phyloP scores from a whole-genome alignment of 2,888 invertebrate species.

The Labia minor region DNA sequence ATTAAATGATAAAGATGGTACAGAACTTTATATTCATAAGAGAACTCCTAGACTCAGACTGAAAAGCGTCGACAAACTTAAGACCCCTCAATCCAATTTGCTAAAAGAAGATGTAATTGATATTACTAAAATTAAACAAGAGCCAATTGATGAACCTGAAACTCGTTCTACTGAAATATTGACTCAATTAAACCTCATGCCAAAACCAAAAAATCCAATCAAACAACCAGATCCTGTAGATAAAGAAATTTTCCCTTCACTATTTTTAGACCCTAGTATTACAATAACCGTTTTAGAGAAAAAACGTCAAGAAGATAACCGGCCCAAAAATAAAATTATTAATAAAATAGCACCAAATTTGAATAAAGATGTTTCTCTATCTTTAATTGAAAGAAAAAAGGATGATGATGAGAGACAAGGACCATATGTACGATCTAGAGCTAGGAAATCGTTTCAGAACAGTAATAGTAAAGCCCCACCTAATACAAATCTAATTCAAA shows the following conservation, averaged over 20 bases:
- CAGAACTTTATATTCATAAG: neutral
- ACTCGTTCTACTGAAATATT: constrained; percentile 8
- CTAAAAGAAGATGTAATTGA: constrained; percentile 24
- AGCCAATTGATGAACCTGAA: constrained; percentile 14
- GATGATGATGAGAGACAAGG: neutral
- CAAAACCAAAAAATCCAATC: neutral
- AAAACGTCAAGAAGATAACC: constrained; percentile 17
- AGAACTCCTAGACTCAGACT: neutral
- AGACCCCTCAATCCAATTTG: neutral
- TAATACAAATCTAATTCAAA: neutral
- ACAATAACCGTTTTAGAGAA: constrained; percentile 26
- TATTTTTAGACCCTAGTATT: constrained; percentile 27
- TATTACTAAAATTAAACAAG: constrained; percentile 22
- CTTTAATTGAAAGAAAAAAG: constrained; percentile 20
- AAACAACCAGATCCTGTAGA: constrained; percentile 18
- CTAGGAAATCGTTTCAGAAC: constrained; percentile 23
- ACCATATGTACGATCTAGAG: constrained; percentile 20
- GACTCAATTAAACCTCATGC: neutral
- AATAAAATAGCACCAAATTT: constrained; percentile 24
- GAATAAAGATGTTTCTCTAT: constrained; percentile 24
- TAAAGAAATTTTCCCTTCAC: constrained; percentile 25
- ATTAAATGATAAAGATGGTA: neutral
- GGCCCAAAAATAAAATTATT: constrained; percentile 17
- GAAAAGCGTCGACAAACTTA: neutral
- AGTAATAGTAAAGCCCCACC: neutral